A percentile compares a stretch with the other conserved stretches of the same genome.
These are phyloP conservation scores for Gerosis bhagava DNA, from an alignment of 2,888 invertebrate genomes.

Conservation along the genomic window DNA sequence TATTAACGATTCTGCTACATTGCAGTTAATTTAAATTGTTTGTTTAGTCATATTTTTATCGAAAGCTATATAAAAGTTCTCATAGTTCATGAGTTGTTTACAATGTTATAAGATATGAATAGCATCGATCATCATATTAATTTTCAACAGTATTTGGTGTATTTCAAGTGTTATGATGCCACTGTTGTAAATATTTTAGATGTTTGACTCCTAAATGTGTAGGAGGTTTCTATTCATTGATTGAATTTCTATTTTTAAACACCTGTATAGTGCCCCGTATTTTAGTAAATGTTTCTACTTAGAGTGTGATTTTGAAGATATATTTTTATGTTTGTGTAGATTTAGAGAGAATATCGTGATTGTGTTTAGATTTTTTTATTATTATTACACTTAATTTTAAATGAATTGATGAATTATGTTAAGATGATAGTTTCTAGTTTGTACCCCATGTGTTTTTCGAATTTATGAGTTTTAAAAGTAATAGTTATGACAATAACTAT, in stretches of 20 bases:
- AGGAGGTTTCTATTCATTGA: slow-evolving; percentile 2
- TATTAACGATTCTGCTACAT: too few relatives aligned
- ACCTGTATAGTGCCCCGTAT: slow-evolving; percentile 8
- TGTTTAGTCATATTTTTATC: too few relatives aligned
- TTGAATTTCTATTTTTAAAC: background rate
- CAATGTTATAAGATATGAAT: too few relatives aligned
- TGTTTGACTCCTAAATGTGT: slow-evolving; percentile 8
- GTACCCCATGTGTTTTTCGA: too few relatives aligned
- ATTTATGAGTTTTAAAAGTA: slow-evolving; percentile 7
- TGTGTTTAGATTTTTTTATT: slow-evolving; percentile 13
- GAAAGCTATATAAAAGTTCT: too few relatives aligned
- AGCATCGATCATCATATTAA: slow-evolving; percentile 24
- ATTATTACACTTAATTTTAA: too few relatives aligned
- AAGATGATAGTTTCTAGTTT: too few relatives aligned
- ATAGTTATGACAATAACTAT: slow-evolving; percentile 25
- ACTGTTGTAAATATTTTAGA: slow-evolving; percentile 17
- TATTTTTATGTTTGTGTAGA: slow-evolving; percentile 5
- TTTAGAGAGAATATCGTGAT: slow-evolving; percentile 6
- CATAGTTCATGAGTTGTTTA: too few relatives aligned
- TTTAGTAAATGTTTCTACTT: slow-evolving; percentile 6
- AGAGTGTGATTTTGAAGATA: background rate
- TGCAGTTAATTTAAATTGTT: too few relatives aligned
- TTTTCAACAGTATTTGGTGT: slow-evolving; percentile 7
- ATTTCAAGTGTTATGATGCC: slow-evolving; percentile 15
- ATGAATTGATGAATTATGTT: too few relatives aligned